A percentile compares a stretch with the other conserved stretches of the same genome.
Evolutionary conservation across 2,888 invertebrate genomes (phyloP).

Genomic region (Aplocera efformata): DNA sequence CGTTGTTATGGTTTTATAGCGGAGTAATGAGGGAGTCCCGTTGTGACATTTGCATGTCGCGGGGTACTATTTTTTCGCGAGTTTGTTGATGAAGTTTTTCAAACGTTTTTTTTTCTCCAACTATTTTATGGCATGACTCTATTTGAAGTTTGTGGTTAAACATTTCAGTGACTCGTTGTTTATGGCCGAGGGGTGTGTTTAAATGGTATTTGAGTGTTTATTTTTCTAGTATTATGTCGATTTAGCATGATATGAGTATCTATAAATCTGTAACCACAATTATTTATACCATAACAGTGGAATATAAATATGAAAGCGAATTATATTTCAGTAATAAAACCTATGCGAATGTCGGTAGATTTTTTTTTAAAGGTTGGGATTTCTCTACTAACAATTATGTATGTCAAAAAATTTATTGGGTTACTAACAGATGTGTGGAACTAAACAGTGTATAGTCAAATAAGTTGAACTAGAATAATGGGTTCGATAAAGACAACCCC

Average conservation of each 20-base stretch:
- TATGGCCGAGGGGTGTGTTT: conserved; percentile 66
- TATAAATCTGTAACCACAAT: too few species aligned
- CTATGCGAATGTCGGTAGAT: too few species aligned
- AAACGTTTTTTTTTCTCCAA: conserved; percentile 50
- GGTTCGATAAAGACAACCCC: conserved; percentile 33
- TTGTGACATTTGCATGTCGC: conserved; percentile 75
- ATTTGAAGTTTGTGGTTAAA: conserved; percentile 74
- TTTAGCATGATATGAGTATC: conserved; percentile 38
- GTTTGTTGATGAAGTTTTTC: conserved; percentile 72
- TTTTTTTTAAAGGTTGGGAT: too few species aligned
- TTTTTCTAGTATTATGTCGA: conserved; percentile 43
- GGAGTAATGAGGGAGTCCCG: conserved; percentile 69
- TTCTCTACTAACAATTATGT: too few species aligned
- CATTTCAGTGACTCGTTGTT: conserved; percentile 71
- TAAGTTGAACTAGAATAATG: conserved; percentile 35
- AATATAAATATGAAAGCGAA: too few species aligned
- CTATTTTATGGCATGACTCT: conserved; percentile 67
- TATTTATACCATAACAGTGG: too few species aligned
- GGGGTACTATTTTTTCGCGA: conserved; percentile 61
- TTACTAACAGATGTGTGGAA: too few species aligned
- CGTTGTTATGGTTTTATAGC: conserved; percentile 77
- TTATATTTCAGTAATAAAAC: too few species aligned
- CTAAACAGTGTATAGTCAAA: conserved; percentile 24
- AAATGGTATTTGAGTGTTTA: conserved; percentile 56
- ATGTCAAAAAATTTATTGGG: conserved; percentile 2